These are phyloP conservation scores for Microtus oregoni DNA, from an alignment of 2,113 vertebrate genomes.

Conservation along the genomic window DNA sequence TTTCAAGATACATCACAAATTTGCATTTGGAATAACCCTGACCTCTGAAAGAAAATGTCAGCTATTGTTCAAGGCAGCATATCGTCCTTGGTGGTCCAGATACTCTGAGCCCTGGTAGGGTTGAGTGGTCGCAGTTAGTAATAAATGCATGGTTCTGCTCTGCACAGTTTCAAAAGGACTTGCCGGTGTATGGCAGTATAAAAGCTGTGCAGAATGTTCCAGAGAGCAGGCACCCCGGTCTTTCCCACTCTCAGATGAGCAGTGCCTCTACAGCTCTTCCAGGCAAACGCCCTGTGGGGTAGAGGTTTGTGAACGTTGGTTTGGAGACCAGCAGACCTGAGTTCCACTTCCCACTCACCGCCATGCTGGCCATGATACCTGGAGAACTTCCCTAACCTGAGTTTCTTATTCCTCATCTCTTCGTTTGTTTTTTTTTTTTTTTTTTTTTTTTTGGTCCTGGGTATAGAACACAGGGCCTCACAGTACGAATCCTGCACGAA, in stretches of 20 bases:
- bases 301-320: slow-evolving; percentile 52
- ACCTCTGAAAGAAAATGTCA: slow-evolving; percentile 1
- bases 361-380: slow-evolving; percentile 57
- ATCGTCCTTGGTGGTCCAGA: background rate
- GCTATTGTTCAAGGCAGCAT: background rate
- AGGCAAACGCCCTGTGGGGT: slow-evolving; percentile 64
- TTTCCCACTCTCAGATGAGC: background rate
- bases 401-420: slow-evolving; percentile 76
- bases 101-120: background rate
- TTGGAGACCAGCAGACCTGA: slow-evolving; percentile 67
- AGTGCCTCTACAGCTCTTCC: background rate
- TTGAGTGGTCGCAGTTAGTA: background rate
- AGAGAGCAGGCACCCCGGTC: background rate
- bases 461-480: background rate
- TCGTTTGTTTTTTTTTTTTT: background rate
- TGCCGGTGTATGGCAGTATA: background rate
- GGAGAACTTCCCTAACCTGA: slow-evolving; percentile 67
- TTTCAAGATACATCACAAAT: slow-evolving; percentile 14
- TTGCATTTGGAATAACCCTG: slow-evolving; percentile 48
- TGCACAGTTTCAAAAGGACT: background rate
- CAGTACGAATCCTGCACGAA: background rate
- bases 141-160: background rate
- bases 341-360: slow-evolving; percentile 75
- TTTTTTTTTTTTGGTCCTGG: background rate
- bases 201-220: background rate